Percentiles rank a stretch among this genome's conserved stretches.
Conservation (phyloP, 1,140 invertebrate genomes). For the Formica selysi region DNA sequence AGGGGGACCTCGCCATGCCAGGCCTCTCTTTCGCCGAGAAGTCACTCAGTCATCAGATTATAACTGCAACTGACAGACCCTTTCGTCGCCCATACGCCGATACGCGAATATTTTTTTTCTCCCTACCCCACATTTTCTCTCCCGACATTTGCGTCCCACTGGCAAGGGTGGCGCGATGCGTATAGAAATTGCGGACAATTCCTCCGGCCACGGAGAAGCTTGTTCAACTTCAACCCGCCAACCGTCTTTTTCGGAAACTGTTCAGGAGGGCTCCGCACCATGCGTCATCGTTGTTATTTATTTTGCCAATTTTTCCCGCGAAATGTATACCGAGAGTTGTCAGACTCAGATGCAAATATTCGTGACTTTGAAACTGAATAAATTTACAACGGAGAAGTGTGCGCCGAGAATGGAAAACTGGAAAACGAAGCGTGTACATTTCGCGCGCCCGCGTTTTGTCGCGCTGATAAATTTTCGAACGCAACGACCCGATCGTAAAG, state of each 20-base stretch:
- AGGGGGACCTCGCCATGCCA: background rate
- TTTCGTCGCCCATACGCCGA: slow-evolving; percentile 65
- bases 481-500: background rate
- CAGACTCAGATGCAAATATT: slow-evolving; percentile 67
- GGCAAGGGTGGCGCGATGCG: slow-evolving; percentile 34
- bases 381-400: slow-evolving; percentile 8
- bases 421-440: slow-evolving; percentile 24
- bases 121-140: slow-evolving; percentile 2
- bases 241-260: background rate
- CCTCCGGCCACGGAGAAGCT: slow-evolving; percentile 5
- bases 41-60: slow-evolving; percentile 76
- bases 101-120: slow-evolving; percentile 61
- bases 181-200: slow-evolving; percentile 51
- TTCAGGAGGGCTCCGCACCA: background rate
- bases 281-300: slow-evolving; percentile 69
- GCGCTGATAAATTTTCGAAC: slow-evolving; percentile 52
- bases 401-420: slow-evolving; percentile 11
- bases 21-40: slow-evolving; percentile 32
- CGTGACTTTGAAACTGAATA: slow-evolving; percentile 70
- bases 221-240: slow-evolving; percentile 9
- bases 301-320: slow-evolving; percentile 63
- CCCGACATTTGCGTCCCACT: slow-evolving; percentile 45
- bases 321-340: slow-evolving; percentile 57
- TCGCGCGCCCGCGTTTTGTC: slow-evolving; percentile 45
- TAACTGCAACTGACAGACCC: slow-evolving; percentile 75